A percentile compares a stretch with the other conserved stretches of the same genome.
Evolutionary conservation across 2,888 invertebrate genomes (phyloP).

Genomic region (Lithophane leautieri): DNA sequence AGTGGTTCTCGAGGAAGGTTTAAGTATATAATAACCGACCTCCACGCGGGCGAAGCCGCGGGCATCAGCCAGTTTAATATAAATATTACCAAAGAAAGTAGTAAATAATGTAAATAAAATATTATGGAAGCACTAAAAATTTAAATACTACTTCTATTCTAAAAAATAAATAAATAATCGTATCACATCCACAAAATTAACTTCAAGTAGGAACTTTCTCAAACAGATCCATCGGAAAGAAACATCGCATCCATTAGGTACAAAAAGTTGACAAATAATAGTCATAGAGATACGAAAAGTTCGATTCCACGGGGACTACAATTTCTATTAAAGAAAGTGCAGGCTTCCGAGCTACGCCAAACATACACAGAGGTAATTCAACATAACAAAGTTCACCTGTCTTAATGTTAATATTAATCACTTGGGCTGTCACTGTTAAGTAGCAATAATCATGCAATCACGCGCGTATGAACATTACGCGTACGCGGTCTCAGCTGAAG

Average conservation of each 20-base stretch:
- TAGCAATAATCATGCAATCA: constrained; percentile 82
- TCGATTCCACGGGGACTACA: constrained; percentile 68
- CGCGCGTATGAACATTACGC: constrained; percentile 82
- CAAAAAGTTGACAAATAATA: constrained; percentile 69
- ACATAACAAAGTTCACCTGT: constrained; percentile 83
- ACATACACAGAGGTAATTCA: constrained; percentile 70
- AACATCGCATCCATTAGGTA: constrained; percentile 62
- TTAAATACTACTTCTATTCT: constrained; percentile 31
- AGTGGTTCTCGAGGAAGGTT: too few species aligned
- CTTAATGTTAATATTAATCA: constrained; percentile 84
- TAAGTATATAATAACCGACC: too few species aligned
- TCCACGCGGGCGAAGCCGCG: too few species aligned
- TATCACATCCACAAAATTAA: constrained; percentile 57
- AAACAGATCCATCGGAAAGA: constrained; percentile 60
- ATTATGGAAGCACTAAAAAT: constrained; percentile 26
- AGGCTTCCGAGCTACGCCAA: constrained; percentile 69
- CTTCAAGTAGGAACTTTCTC: constrained; percentile 49
- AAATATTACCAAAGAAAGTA: neutral
- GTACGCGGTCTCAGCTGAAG: constrained; percentile 69
- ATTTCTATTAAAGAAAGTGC: constrained; percentile 79
- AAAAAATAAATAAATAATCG: constrained; percentile 35
- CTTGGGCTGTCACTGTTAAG: constrained; percentile 83
- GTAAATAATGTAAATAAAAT: neutral
- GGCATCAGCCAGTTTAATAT: too few species aligned
- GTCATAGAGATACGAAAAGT: constrained; percentile 65